A percentile compares a stretch with the other conserved stretches of the same genome.
These are phyloP conservation scores for Sorex araneus DNA, from an alignment of 2,113 vertebrate genomes.

Conservation along the genomic window DNA sequence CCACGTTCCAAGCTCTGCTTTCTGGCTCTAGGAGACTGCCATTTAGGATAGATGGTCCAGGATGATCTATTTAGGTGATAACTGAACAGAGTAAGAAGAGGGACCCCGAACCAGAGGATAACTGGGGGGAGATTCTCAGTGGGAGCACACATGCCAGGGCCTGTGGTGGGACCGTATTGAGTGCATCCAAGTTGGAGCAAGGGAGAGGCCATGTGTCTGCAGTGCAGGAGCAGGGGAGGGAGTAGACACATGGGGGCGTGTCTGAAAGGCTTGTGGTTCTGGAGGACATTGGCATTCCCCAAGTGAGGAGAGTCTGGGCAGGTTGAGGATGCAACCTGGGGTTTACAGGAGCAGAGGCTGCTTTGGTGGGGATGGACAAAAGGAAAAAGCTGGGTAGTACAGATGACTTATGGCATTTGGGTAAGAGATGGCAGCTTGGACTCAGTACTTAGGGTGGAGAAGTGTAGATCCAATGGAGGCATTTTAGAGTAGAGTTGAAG, in stretches of 20 bases:
- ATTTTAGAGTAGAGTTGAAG: not conserved
- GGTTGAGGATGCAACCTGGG: not conserved
- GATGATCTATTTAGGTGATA: not conserved
- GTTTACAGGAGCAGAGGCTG: not conserved
- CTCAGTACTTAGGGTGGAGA: not conserved
- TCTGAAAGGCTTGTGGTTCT: not conserved
- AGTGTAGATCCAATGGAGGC: not conserved
- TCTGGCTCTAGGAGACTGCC: not conserved
- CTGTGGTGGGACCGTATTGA: not conserved
- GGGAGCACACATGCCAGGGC: no score
- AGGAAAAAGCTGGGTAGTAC: not conserved
- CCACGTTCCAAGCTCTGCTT: not conserved
- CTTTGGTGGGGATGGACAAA: not conserved
- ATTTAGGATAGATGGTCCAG: not conserved
- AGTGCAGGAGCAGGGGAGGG: not conserved
- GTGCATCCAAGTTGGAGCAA: not conserved
- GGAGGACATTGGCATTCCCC: not conserved
- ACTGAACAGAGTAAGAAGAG: not conserved
- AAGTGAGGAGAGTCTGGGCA: not conserved
- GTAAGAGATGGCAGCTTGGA: not conserved
- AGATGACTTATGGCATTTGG: not conserved
- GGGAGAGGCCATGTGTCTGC: not conserved
- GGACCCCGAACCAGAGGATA: not conserved
- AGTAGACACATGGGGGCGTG: not conserved
- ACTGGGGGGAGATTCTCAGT: no score